These are phyloP conservation scores for Drosophila limbata DNA, from an alignment of 2,888 invertebrate species.

Conservation along the genomic window DNA sequence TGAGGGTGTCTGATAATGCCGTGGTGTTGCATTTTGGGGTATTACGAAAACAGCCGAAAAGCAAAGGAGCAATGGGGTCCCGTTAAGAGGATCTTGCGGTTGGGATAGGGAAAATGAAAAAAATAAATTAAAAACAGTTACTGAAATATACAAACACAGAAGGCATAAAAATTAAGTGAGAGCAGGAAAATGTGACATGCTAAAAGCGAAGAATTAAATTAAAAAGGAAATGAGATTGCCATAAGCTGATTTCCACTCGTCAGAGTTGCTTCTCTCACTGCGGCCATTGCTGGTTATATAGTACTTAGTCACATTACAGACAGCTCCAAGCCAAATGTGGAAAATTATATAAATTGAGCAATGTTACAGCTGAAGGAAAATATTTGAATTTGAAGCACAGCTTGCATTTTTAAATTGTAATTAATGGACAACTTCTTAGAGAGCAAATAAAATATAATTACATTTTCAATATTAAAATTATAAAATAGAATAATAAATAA, in stretches of 20 bases:
- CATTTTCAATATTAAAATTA: no score
- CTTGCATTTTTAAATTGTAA: no score
- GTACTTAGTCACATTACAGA: not conserved
- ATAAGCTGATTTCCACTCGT: conserved; percentile 46
- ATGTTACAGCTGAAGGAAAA: not conserved
- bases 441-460: no score
- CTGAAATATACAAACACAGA: conserved; percentile 18
- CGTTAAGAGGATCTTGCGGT: conserved; percentile 72
- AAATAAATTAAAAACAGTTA: conserved; percentile 25
- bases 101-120: conserved; percentile 20
- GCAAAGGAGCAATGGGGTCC: conserved; percentile 22
- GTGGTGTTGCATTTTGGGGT: conserved; percentile 64
- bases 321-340: conserved; percentile 15
- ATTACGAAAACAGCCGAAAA: conserved; percentile 48
- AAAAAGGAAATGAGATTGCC: conserved; percentile 74
- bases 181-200: conserved; percentile 42
- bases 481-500: not conserved
- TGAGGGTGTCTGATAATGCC: conserved; percentile 49
- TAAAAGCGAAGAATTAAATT: conserved; percentile 73
- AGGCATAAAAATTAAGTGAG: conserved; percentile 49
- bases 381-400: not conserved
- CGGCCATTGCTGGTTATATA: conserved; percentile 13
- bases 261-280: conserved; percentile 24
- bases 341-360: not conserved
- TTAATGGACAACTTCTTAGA: no score